Conservation (phyloP, 2,888 invertebrate species). For the Lasioglossum morio region DNA sequence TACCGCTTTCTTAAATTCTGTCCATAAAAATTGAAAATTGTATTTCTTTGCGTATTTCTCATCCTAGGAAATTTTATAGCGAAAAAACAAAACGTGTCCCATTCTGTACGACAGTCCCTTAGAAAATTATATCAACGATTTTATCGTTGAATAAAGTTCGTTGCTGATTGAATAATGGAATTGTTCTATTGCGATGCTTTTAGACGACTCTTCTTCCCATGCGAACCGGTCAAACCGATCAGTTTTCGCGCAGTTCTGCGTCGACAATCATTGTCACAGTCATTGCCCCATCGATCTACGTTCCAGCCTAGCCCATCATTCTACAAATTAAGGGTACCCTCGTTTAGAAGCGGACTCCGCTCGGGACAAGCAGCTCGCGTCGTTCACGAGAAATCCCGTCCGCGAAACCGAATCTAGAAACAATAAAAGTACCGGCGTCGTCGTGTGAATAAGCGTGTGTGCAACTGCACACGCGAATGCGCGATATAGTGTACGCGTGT, state of each 20-base stretch:
- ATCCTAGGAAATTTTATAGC: too few relatives aligned
- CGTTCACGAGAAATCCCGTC: neutral
- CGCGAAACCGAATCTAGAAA: neutral
- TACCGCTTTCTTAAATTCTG: too few relatives aligned
- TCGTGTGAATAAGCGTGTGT: neutral
- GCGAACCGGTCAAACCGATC: neutral
- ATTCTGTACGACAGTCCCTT: too few relatives aligned
- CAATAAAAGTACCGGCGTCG: constrained; percentile 9
- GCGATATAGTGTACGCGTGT: neutral
- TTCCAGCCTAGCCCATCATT: constrained; percentile 8
- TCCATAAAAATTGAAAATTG: too few relatives aligned
- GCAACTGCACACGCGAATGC: neutral
- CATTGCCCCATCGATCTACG: constrained; percentile 19
- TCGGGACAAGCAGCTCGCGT: neutral
- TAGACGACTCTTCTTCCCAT: neutral
- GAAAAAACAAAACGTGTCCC: too few relatives aligned
- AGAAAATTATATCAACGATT: neutral
- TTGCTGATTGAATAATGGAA: neutral
- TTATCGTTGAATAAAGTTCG: neutral
- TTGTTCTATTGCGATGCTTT: neutral
- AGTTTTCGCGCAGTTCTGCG: neutral
- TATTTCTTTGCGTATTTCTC: too few relatives aligned
- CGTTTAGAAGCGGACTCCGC: constrained; percentile 12
- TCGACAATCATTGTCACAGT: constrained; percentile 4
- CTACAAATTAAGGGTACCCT: constrained; percentile 41